These are phyloP conservation scores for Clivina fossor DNA, from an alignment of 2,888 invertebrate genomes.

Conservation along the genomic window DNA sequence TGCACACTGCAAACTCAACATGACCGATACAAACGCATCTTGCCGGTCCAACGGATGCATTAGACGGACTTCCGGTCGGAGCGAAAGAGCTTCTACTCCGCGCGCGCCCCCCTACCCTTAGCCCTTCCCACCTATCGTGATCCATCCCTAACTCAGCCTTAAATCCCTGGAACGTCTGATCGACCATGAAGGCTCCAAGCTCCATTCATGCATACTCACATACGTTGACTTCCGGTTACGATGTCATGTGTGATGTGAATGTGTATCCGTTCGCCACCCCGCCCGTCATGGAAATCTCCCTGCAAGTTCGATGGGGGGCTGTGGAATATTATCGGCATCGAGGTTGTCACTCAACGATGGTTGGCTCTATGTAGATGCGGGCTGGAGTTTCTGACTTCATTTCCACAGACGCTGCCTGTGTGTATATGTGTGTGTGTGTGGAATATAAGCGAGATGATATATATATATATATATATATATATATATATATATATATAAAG, in stretches of 20 bases:
- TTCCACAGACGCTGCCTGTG: too few relatives aligned
- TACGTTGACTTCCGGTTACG: slow-evolving; percentile 48
- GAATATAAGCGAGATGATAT: too few relatives aligned
- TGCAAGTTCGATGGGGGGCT: neutral
- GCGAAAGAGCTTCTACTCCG: slow-evolving; percentile 45
- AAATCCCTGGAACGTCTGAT: slow-evolving; percentile 46
- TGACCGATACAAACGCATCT: slow-evolving; percentile 15
- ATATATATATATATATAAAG: too few relatives aligned
- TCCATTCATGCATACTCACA: slow-evolving; percentile 54
- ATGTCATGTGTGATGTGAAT: slow-evolving; percentile 51
- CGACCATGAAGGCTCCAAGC: slow-evolving; percentile 48
- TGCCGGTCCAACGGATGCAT: slow-evolving; percentile 56
- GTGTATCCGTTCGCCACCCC: slow-evolving; percentile 37
- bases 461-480: too few relatives aligned
- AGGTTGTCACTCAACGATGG: too few relatives aligned
- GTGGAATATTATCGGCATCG: too few relatives aligned
- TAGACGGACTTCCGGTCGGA: slow-evolving; percentile 62
- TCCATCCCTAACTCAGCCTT: neutral
- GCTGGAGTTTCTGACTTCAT: too few relatives aligned
- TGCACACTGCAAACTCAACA: slow-evolving; percentile 23
- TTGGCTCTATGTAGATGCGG: too few relatives aligned
- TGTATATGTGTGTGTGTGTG: too few relatives aligned
- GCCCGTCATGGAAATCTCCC: neutral
- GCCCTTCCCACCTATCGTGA: neutral
- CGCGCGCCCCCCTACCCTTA: slow-evolving; percentile 33